phyloP scores from a whole-genome alignment of 1,140 invertebrate genomes.

The Homarus americanus region DNA sequence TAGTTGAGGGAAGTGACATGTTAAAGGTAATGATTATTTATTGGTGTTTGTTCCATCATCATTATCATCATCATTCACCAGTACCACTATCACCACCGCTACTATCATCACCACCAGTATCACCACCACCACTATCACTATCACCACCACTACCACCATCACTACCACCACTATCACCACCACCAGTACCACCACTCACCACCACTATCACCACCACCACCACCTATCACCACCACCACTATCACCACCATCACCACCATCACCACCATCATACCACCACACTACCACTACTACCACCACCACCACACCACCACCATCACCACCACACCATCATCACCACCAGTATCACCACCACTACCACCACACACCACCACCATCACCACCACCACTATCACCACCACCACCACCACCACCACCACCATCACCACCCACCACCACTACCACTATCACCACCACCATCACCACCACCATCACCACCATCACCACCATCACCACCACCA shows the following conservation, averaged over 20 bases:
- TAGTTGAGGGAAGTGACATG: too few species aligned
- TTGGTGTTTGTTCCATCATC: not conserved
- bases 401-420: too few species aligned
- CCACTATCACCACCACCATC: not conserved
- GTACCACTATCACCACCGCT: too few species aligned
- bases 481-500: not conserved
- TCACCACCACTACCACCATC: not conserved
- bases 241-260: not conserved
- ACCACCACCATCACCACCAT: not conserved
- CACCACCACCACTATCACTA: not conserved
- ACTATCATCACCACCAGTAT: not conserved
- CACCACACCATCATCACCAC: too few species aligned
- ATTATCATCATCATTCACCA: not conserved
- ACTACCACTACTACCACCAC: too few species aligned
- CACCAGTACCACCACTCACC: not conserved
- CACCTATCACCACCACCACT: slow-evolving; percentile 7
- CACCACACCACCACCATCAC: too few species aligned
- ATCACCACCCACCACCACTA: not conserved
- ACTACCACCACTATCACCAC: not conserved
- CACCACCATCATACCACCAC: not conserved
- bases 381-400: too few species aligned
- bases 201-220: slow-evolving; percentile 11
- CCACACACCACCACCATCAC: too few species aligned
- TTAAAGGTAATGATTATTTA: too few species aligned
- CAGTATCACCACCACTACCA: too few species aligned